Conservation (phyloP, 1,140 invertebrate species). For the Caenorhabditis latens region DNA sequence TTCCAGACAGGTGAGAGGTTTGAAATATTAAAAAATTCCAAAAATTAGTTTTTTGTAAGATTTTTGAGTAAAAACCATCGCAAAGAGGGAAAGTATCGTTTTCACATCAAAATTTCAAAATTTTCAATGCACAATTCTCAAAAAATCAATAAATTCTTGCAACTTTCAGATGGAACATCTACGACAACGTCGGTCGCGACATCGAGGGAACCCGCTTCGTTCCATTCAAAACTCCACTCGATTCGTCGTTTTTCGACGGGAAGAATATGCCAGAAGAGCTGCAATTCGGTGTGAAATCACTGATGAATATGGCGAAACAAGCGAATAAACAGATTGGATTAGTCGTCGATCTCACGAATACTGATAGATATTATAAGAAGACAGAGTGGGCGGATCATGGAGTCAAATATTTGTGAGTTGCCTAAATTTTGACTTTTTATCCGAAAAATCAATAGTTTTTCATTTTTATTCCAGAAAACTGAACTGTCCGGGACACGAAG, state of each 20-base stretch:
- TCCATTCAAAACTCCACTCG: conserved; percentile 62
- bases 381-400: conserved; percentile 77
- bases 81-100: no score
- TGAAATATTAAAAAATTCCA: not conserved
- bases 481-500: conserved; percentile 60
- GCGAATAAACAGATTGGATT: conserved; percentile 79
- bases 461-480: conserved; percentile 48
- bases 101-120: no score
- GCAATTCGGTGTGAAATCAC: not conserved
- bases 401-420: conserved; percentile 77
- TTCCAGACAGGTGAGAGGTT: conserved; percentile 16
- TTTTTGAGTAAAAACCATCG: no score
- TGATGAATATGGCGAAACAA: conserved; percentile 36
- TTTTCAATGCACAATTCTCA: not conserved
- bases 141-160: not conserved
- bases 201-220: conserved; percentile 63
- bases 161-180: conserved; percentile 55
- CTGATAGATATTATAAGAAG: conserved; percentile 82
- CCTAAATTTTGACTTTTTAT: not conserved
- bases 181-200: conserved; percentile 60
- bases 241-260: conserved; percentile 40
- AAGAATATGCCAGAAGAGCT: conserved; percentile 46
- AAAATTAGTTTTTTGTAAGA: not conserved
- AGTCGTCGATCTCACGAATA: conserved; percentile 84
- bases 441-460: conserved; percentile 1